Percentiles rank a stretch among this genome's conserved stretches.
Evolutionary conservation across 2,888 invertebrate genomes (phyloP).

Genomic region (Apantesis nais): DNA sequence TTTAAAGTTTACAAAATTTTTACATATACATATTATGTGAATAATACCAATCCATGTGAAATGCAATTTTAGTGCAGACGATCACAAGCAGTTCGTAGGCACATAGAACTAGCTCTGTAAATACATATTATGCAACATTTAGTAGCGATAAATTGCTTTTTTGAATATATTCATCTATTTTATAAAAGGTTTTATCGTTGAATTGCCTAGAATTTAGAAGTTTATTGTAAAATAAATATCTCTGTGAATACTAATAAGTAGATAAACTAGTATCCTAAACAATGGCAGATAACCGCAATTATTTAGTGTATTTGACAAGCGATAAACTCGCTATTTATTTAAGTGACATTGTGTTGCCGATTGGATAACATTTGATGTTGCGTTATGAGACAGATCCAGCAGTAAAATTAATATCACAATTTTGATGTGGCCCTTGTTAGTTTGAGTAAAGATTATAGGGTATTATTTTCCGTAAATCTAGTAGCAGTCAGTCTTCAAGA

Average conservation of each 20-base stretch:
- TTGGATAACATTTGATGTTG: constrained; percentile 18
- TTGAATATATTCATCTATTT: constrained; percentile 54
- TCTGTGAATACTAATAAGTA: constrained; percentile 56
- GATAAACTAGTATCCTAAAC: constrained; percentile 37
- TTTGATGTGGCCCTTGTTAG: constrained; percentile 10
- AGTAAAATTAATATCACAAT: background rate
- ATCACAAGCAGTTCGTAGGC: constrained; percentile 35
- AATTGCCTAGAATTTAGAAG: constrained; percentile 58
- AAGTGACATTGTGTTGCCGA: constrained; percentile 29
- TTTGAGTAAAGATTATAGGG: constrained; percentile 3
- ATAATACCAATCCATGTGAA: constrained; percentile 47
- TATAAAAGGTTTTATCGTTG: constrained; percentile 52
- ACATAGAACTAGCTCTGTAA: constrained; percentile 65
- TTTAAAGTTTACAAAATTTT: constrained; percentile 32
- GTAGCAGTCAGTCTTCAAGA: background rate
- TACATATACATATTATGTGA: constrained; percentile 36
- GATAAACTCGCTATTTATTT: constrained; percentile 41
- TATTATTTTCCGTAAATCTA: background rate
- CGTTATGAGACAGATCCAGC: constrained; percentile 19
- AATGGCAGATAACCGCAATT: constrained; percentile 34
- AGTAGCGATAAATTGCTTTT: constrained; percentile 61
- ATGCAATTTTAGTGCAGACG: constrained; percentile 45
- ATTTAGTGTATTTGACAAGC: constrained; percentile 24
- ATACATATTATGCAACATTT: constrained; percentile 59
- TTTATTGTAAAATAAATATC: constrained; percentile 55